phyloP scores from a whole-genome alignment of 1,140 invertebrate species.

The Phenacoccus solenopsis region DNA sequence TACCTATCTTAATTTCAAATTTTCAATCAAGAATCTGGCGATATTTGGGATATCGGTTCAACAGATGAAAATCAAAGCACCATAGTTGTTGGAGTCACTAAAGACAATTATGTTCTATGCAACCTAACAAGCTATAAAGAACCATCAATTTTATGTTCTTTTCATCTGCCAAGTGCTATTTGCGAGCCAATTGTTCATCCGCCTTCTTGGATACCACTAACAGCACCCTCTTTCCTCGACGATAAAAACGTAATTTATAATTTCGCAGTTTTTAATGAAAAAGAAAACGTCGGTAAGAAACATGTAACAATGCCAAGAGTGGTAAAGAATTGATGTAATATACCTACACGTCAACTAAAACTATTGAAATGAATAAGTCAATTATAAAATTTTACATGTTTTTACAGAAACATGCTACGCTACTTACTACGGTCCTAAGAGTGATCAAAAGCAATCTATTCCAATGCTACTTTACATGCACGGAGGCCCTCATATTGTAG shows the following conservation, averaged over 20 bases:
- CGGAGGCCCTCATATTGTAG: not conserved
- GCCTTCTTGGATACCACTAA: too few relatives aligned
- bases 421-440: not conserved
- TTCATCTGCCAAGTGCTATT: not conserved
- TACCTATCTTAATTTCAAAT: not conserved
- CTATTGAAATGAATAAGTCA: too few relatives aligned
- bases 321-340: not conserved
- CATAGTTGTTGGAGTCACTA: not conserved
- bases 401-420: not conserved
- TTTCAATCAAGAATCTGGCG: too few relatives aligned
- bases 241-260: not conserved
- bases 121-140: not conserved
- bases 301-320: not conserved
- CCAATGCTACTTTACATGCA: not conserved
- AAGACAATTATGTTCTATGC: not conserved
- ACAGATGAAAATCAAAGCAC: not conserved
- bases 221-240: too few relatives aligned
- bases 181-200: not conserved
- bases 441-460: not conserved
- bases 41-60: not conserved
- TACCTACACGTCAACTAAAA: not conserved
- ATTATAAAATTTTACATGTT: too few relatives aligned
- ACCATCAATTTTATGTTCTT: not conserved
- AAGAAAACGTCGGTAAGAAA: not conserved
- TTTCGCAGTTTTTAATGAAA: not conserved